Conservation (phyloP, 2,888 invertebrate genomes). For the Tenthredo mesomela region DNA sequence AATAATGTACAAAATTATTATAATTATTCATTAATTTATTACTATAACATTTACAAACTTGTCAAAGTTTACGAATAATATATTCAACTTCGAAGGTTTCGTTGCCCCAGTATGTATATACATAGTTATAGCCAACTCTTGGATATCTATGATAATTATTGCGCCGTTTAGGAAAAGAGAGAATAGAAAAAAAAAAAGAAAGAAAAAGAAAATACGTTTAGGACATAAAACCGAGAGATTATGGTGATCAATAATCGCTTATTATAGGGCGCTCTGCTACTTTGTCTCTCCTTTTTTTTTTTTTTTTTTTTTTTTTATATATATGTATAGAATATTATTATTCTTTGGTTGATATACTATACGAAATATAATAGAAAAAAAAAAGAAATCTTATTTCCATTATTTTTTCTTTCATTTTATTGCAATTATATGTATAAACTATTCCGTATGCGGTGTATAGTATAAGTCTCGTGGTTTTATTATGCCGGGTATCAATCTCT, state of each 20-base stretch:
- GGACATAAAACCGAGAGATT: conserved; percentile 25
- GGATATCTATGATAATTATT: not conserved
- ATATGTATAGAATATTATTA: not conserved
- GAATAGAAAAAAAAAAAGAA: not conserved
- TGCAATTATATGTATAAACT: not conserved
- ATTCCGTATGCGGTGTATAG: not conserved
- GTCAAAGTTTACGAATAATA: not conserved
- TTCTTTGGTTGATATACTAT: not conserved
- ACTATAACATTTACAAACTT: not conserved
- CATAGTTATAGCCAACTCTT: not conserved
- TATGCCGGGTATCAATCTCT: conserved; percentile 1
- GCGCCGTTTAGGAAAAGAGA: not conserved
- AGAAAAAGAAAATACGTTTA: not conserved
- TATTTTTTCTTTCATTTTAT: not conserved
- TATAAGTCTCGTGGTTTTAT: not conserved
- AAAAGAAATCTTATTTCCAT: too few species aligned
- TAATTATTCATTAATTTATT: not conserved
- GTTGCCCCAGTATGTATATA: not conserved
- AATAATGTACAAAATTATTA: not conserved
- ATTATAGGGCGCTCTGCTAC: not conserved
- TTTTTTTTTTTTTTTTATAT: not conserved
- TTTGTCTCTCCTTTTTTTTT: not conserved
- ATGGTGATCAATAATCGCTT: conserved; percentile 44
- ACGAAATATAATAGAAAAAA: not conserved
- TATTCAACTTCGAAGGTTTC: not conserved